Conservation (phyloP, 2,888 invertebrate genomes). For the Punctoribates punctum region DNA sequence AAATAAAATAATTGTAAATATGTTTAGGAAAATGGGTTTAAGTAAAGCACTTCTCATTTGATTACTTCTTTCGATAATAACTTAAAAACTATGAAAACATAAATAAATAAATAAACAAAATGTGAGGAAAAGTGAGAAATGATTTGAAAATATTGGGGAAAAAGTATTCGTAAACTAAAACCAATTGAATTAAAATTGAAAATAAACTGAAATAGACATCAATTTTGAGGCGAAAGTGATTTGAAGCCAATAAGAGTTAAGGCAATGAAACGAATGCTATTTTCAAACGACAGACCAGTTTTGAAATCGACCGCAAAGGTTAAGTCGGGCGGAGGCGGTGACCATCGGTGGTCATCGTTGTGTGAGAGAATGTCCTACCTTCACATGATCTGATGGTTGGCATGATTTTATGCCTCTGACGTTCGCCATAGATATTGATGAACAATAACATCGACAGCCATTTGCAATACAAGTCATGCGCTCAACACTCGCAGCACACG, state of each 20-base stretch:
- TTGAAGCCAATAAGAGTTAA: neutral
- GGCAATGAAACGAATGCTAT: neutral
- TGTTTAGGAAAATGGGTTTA: neutral
- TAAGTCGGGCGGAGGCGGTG: neutral
- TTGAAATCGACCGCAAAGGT: neutral
- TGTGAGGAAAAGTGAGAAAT: neutral
- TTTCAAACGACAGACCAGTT: neutral
- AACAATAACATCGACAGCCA: slow-evolving; percentile 31
- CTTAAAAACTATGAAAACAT: neutral
- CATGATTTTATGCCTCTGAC: slow-evolving; percentile 27
- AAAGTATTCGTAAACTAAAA: neutral
- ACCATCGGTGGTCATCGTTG: neutral
- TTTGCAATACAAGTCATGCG: slow-evolving; percentile 22
- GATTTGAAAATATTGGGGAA: neutral
- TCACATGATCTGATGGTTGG: slow-evolving; percentile 2
- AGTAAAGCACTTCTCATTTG: too few relatives aligned
- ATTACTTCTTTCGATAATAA: neutral
- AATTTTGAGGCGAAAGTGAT: neutral
- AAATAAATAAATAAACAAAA: neutral
- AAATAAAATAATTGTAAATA: neutral
- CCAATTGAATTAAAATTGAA: neutral
- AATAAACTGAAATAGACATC: neutral
- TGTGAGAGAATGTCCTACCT: neutral
- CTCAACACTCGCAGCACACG: neutral
- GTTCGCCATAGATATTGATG: slow-evolving; percentile 28